Conservation (phyloP, 2,888 invertebrate genomes). For the Mamestra brassicae region DNA sequence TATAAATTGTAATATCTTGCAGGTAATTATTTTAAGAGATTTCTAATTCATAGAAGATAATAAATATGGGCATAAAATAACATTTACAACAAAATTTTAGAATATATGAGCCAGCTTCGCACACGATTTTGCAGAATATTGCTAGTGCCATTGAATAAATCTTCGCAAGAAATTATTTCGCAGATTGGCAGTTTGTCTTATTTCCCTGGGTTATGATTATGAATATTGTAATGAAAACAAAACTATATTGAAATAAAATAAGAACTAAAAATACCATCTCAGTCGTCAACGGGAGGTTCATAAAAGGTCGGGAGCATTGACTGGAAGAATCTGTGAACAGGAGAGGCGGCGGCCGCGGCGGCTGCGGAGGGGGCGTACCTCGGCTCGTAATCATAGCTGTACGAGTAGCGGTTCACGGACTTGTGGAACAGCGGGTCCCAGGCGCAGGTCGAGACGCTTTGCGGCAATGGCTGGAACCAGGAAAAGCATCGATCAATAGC, state of each 20-base stretch:
- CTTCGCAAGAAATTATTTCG: conserved; percentile 8
- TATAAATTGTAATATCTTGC: background rate
- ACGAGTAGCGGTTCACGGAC: conserved; percentile 59
- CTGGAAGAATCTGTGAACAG: conserved; percentile 62
- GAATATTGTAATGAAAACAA: background rate
- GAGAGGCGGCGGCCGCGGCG: background rate
- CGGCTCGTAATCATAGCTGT: conserved; percentile 28
- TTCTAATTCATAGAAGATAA: background rate
- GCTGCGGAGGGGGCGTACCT: background rate
- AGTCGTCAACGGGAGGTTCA: conserved; percentile 60
- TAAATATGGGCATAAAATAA: background rate
- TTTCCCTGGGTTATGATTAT: background rate
- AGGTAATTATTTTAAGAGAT: background rate
- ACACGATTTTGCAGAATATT: background rate
- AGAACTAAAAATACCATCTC: conserved; percentile 40
- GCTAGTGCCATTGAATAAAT: conserved; percentile 1
- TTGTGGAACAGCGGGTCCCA: conserved; percentile 60
- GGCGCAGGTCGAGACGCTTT: conserved; percentile 32
- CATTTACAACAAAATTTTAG: background rate
- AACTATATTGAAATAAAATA: conserved; percentile 12
- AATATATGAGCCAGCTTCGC: background rate
- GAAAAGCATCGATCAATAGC: background rate
- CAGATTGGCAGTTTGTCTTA: background rate
- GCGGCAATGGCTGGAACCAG: conserved; percentile 43
- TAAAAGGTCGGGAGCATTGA: conserved; percentile 60